Evolutionary conservation across 1,140 invertebrate species (phyloP).

Genomic region (Planococcus citri): DNA sequence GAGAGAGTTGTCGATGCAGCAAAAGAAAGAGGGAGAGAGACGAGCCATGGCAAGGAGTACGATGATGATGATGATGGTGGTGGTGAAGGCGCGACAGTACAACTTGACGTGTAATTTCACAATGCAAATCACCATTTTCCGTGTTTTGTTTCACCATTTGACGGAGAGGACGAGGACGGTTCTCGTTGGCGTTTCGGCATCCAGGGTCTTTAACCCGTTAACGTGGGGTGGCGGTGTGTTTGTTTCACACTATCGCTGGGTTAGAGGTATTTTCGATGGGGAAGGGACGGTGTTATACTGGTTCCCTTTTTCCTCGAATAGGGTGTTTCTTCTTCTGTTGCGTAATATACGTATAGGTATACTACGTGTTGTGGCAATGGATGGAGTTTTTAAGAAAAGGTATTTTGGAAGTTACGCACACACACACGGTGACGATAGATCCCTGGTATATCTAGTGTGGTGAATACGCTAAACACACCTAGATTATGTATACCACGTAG

Average conservation of each 20-base stretch:
- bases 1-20: too few species aligned
- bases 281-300: too few species aligned
- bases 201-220: slow-evolving; percentile 16
- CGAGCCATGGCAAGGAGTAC: too few species aligned
- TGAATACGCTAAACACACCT: too few species aligned
- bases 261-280: neutral
- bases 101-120: slow-evolving; percentile 16
- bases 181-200: neutral
- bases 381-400: neutral
- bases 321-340: slow-evolving; percentile 8
- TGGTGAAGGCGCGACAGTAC: neutral
- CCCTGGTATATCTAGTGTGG: too few species aligned
- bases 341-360: too few species aligned
- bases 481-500: too few species aligned
- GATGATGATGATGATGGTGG: too few species aligned
- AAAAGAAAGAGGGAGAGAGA: too few species aligned
- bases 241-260: neutral
- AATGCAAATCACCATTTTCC: slow-evolving; percentile 19
- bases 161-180: neutral
- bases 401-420: slow-evolving; percentile 9
- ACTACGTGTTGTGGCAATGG: too few species aligned
- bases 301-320: neutral
- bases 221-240: neutral
- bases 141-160: neutral
- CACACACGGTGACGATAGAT: too few species aligned